These are phyloP conservation scores for Pristionchus maxplancki DNA, from an alignment of 2,888 invertebrate species.

Conservation along the genomic window DNA sequence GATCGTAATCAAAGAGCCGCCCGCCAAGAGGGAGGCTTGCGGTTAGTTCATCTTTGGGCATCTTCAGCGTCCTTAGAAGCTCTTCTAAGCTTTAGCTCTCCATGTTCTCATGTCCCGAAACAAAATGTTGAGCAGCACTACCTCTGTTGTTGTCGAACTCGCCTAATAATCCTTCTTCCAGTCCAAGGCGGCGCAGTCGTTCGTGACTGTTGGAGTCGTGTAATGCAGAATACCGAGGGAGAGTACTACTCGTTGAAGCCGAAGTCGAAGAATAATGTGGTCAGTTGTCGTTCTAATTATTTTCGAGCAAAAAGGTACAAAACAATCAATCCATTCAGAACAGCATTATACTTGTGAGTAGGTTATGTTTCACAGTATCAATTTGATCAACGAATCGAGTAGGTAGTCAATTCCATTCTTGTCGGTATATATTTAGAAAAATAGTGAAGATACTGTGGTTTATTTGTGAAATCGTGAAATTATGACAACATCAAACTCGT, in stretches of 20 bases:
- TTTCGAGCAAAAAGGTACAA: not conserved
- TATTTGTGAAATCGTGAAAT: not conserved
- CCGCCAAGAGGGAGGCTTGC: slow-evolving; percentile 69
- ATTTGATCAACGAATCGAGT: too few species aligned
- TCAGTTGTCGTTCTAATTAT: slow-evolving; percentile 27
- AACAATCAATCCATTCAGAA: too few species aligned
- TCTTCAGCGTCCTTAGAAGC: too few species aligned
- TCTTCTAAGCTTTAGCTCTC: too few species aligned
- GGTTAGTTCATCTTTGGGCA: slow-evolving; percentile 64
- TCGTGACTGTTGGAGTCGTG: slow-evolving; percentile 73
- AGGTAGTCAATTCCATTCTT: too few species aligned
- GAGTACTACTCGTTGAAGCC: slow-evolving; percentile 55
- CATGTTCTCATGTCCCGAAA: too few species aligned
- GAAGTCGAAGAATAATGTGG: slow-evolving; percentile 61
- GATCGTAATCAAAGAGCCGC: slow-evolving; percentile 69
- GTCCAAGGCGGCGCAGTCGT: slow-evolving; percentile 71
- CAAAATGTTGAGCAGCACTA: too few species aligned
- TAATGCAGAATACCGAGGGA: slow-evolving; percentile 56
- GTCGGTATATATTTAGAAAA: too few species aligned
- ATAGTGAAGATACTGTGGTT: not conserved
- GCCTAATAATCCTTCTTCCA: slow-evolving; percentile 50
- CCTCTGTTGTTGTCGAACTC: too few species aligned
- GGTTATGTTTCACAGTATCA: not conserved
- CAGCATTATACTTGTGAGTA: not conserved
- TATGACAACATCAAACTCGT: too few species aligned